Evolutionary conservation across 2,888 invertebrate genomes (phyloP), one percentile per base, ranked within the genome.

Genomic region (Spisula subtruncata): DNA sequence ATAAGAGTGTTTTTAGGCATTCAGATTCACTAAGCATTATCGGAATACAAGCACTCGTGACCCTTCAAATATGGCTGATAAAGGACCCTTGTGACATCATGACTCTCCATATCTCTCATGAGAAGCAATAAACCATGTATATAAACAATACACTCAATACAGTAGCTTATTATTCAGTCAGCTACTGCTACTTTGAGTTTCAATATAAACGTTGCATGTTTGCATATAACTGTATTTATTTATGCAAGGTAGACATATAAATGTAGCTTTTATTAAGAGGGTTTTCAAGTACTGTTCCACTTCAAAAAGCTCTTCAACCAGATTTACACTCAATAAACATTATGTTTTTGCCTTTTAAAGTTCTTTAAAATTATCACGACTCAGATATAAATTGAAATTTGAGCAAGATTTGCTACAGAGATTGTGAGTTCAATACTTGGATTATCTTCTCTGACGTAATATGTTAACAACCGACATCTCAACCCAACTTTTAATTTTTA

Each of bases 321-420:
- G 18, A 35, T 75, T 35, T 75, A 75, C 18, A 18, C 75, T 35
- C 14, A 75, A 75, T 32, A 1, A 75, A 32, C 75, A 35, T 1
- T 75, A 32, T 32, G 75, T 75, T 75, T 75, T 75, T 75, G 75
- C 75, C 29, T 75, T 75, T 75, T 75, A 35, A 75, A 35, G 75
- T 18, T 35, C 29, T 35, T 18, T 35, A 75, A 32, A 75, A 32
- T 32, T 75, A 35, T 32, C 75, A 32, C 25, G 32, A 35, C 1
- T 32, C 4, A 75, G 16, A 75, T 18, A 16, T 75, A 75, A 75
- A 75, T 75, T 35, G 75, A 75, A 16, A 32, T 75, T 32, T 25
- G 35, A 32, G 75, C 75, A 75, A 75, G 29, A 75, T 35, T 14
- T 75, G 32, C 16, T 32, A 35, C 14, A 18, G 1, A 75, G 2